phyloP scores from a whole-genome alignment of 2,888 invertebrate species.

The Diogma glabrata region DNA sequence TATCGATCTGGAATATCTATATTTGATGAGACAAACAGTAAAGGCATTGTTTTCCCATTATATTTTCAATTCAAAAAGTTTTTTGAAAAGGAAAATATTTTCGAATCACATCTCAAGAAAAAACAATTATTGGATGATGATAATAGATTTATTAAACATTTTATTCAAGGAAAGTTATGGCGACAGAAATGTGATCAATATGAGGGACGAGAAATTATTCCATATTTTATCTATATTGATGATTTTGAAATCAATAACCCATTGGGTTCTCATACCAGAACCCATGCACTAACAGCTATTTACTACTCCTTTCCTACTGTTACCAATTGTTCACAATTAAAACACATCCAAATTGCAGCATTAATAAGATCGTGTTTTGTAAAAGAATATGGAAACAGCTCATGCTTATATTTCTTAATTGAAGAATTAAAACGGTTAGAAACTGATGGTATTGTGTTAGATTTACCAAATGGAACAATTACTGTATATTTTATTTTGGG shows the following conservation, averaged over 20 bases:
- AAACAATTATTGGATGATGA: not conserved
- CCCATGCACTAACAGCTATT: not conserved
- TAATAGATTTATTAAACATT: not conserved
- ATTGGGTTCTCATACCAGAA: not conserved
- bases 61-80: not conserved
- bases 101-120: not conserved
- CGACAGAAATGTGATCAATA: not conserved
- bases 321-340: not conserved
- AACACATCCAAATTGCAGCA: not conserved
- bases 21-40: not conserved
- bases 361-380: conserved; percentile 1
- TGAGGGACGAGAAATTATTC: not conserved
- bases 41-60: not conserved
- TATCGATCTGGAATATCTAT: not conserved
- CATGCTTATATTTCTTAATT: not conserved
- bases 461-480: not conserved
- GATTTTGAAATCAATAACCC: conserved; percentile 2
- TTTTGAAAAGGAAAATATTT: not conserved
- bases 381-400: not conserved
- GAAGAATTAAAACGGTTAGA: not conserved
- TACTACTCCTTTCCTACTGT: conserved; percentile 3
- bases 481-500: not conserved
- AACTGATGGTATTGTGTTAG: not conserved
- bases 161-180: conserved; percentile 2
- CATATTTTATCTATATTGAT: conserved; percentile 1